A percentile compares a stretch with the other conserved stretches of the same genome.
Conservation (phyloP, 1,140 invertebrate genomes). For the Drosophila bocqueti region DNA sequence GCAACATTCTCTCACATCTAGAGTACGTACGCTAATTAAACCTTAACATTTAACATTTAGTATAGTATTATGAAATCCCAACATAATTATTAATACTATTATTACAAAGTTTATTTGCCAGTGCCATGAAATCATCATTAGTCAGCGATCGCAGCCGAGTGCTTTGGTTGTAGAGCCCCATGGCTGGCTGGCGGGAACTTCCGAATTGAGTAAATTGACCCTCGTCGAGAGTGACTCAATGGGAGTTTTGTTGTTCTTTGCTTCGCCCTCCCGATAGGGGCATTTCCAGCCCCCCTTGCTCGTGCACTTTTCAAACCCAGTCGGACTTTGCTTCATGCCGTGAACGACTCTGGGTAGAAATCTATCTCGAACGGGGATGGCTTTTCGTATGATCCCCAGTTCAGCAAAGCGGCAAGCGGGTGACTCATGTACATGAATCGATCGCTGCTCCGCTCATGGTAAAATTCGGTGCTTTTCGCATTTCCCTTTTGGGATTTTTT, state of each 20-base stretch:
- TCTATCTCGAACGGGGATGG: too few relatives aligned
- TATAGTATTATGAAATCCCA: background rate
- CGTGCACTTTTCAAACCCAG: conserved; percentile 42
- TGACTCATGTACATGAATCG: too few relatives aligned
- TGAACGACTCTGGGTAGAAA: too few relatives aligned
- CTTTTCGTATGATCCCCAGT: too few relatives aligned
- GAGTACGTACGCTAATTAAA: too few relatives aligned
- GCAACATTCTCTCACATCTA: too few relatives aligned
- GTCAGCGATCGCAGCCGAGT: conserved; percentile 12
- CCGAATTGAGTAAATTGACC: conserved; percentile 34
- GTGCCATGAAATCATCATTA: background rate
- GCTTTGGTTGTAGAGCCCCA: conserved; percentile 1
- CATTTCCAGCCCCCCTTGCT: background rate
- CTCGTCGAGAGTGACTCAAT: conserved; percentile 26
- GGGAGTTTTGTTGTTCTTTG: conserved; percentile 39
- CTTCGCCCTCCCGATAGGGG: background rate
- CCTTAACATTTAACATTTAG: background rate
- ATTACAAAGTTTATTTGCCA: background rate
- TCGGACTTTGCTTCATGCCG: too few relatives aligned
- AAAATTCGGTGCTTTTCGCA: too few relatives aligned
- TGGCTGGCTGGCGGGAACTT: background rate
- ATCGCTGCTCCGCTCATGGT: too few relatives aligned
- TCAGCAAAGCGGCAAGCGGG: too few relatives aligned
- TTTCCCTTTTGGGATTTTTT: too few relatives aligned
- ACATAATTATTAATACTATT: background rate